Base-by-base conservation (phyloP, 2,113 vertebrate species). In the Eurystomus gularis region DNA sequence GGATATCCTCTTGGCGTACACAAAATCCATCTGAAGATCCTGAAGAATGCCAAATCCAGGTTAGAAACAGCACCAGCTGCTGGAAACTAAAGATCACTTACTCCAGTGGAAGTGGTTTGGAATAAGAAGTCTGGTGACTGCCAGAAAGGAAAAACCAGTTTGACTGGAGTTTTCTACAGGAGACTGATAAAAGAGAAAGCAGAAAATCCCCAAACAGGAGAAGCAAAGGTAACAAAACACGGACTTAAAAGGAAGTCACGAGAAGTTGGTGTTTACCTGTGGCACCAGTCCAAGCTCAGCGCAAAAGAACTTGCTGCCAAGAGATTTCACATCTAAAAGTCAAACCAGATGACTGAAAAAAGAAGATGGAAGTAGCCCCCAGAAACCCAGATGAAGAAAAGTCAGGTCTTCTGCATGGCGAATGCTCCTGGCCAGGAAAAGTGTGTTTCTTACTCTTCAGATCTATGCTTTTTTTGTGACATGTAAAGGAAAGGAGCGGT, bases 91-190 rank as follows among this genome's bases (percentile, higher is more conserved):
- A 44, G 61, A 91, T 46, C 49, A 25, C 40, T 93, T 70, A 57
- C 37, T 62, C 26, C 3, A 1, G 40, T 82, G 75, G 78, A 91
- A 88, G 78, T 49, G 78, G 71, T 85, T 73, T 93, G 82, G 82
- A 83, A 88, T 65, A 94, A 7, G 25, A 75, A 55, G n/a, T 82
- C 37, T 91, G 4, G 61, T 61, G 61, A 80, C 3, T 93, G 62
- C 58, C 93, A 88, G 51, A 91, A 96, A 93, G 40, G 75, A 82
- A 95, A 95, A 96, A 96, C 35, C 89, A 91, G 94, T 96, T 89
- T 94, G 91, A 96, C 89, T 64, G 61, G 84, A 89, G 73, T 82
- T 94, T 91, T 93, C 82, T 77, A 73, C 19, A 82, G 73, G 31
- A 90, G 55, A 28, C 2, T 82, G 60, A 78, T 60, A 70, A 66